Evolutionary conservation across 2,888 invertebrate genomes (phyloP), one percentile per base, ranked within the genome.

Genomic region (Cantharis nigra): DNA sequence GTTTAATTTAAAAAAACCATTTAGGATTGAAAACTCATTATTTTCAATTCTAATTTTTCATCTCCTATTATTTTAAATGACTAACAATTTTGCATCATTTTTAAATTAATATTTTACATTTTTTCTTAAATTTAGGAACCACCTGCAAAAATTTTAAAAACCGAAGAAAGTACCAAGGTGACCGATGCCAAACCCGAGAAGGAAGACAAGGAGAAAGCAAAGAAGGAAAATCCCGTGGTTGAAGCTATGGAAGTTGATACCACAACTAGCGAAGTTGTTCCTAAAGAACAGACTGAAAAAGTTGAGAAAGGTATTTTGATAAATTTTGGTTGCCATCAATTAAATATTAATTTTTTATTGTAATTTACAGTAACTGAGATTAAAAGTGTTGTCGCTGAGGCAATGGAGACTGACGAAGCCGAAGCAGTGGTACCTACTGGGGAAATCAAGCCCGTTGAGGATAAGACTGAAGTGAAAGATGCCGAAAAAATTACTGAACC

Each of bases 91-190:
- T 49, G n/a, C 13, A 7, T 49, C 7, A 49, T n/a, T n/a, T 49
- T 49, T 49, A n/a, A 49, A n/a, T n/a, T n/a, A 3, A 5, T n/a
- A 49, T 49, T 16, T 49, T 49, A 49, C n/a, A 49, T n/a, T 49
- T 49, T 13, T 3, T 49, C n/a, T 49, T 49, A n/a, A 13, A 72
- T 80, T 80, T 82, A 87, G 86, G 87, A 83, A 74, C 88, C 90
- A 80, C 91, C 92, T 23, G 87, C 91, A 26, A 92, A 92, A 87
- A 85, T 92, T 69, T 87, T 90, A 20, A 92, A 92, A 86, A 91
- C 90, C 80, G 74, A 71, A 13, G 76, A 73, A 14, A 14, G 64
- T 18, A 90, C 67, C 11, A 71, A 65, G 7, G 14, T 28, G 11
- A 49, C 20, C n/a, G 23, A 16, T 23, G 23, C 20, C 69, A 71